Conservation (phyloP, 2,113 vertebrate genomes). For the Cervus canadensis region DNA sequence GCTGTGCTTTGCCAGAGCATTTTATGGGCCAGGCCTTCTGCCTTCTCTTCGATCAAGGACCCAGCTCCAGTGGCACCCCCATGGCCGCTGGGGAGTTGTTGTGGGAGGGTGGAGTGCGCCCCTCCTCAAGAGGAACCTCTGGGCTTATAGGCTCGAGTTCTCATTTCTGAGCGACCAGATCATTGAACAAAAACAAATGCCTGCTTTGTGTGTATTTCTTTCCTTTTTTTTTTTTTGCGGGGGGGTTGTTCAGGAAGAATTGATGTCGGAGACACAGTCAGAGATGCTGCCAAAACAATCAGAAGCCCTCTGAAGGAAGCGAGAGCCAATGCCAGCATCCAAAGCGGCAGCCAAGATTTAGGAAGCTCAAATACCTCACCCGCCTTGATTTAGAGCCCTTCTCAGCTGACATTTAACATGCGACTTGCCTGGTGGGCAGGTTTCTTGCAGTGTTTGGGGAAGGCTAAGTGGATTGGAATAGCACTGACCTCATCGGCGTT, state of each 20-base stretch:
- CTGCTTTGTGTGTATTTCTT: background rate
- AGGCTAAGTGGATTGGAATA: conserved; percentile 72
- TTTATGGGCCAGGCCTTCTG: background rate
- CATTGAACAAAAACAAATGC: background rate
- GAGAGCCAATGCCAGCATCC: conserved; percentile 51
- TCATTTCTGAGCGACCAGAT: background rate
- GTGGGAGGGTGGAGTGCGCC: background rate
- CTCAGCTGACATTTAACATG: conserved; percentile 70
- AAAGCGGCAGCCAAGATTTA: conserved; percentile 66
- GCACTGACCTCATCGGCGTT: conserved; percentile 64
- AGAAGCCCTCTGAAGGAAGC: conserved; percentile 39
- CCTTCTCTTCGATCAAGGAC: background rate
- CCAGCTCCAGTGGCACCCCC: background rate
- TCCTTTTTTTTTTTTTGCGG: background rate
- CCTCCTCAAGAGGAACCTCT: background rate
- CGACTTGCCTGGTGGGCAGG: conserved; percentile 50
- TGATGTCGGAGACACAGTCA: conserved; percentile 16
- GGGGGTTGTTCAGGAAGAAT: background rate
- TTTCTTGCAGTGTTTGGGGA: conserved; percentile 65
- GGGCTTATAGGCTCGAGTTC: background rate
- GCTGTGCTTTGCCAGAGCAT: background rate
- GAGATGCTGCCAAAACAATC: conserved; percentile 47
- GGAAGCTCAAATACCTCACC: conserved; percentile 60
- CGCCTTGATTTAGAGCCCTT: conserved; percentile 71
- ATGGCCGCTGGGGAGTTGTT: background rate